Conservation (phyloP, 2,113 vertebrate species). For the Hippopotamus amphibius region DNA sequence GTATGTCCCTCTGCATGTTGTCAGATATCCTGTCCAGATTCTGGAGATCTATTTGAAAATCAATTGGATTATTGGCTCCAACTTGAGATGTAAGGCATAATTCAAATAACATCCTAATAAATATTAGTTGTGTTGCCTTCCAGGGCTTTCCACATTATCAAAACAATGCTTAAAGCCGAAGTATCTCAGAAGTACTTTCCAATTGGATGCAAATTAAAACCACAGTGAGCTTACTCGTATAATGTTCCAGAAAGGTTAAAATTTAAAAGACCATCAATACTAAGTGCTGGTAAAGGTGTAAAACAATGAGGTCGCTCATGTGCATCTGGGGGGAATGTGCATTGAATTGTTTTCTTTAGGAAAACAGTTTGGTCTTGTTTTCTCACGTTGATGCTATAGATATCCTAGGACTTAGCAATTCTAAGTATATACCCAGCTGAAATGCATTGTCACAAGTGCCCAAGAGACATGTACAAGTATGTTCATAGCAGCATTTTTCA, state of each 20-base stretch:
- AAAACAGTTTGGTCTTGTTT: background rate
- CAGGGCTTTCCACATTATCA: background rate
- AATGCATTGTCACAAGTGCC: background rate
- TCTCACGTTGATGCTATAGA: background rate
- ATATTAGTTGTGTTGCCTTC: background rate
- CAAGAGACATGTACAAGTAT: background rate
- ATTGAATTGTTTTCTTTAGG: background rate
- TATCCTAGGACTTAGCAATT: background rate
- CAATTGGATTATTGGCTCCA: background rate
- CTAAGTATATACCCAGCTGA: background rate
- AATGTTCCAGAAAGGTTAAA: background rate
- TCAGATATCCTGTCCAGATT: background rate
- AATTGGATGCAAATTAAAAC: background rate
- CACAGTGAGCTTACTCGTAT: background rate
- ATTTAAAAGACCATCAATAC: background rate
- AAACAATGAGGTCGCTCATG: background rate
- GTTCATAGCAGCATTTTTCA: background rate
- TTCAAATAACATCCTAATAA: background rate
- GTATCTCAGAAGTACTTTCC: background rate
- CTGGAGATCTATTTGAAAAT: constrained; percentile 21
- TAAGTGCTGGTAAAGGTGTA: background rate
- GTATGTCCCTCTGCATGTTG: background rate
- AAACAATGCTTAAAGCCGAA: background rate
- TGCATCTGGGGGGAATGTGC: background rate
- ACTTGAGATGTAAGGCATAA: background rate